These are phyloP conservation scores for Karalla daura DNA, from an alignment of 2,797 vertebrate species.

Conservation along the genomic window DNA sequence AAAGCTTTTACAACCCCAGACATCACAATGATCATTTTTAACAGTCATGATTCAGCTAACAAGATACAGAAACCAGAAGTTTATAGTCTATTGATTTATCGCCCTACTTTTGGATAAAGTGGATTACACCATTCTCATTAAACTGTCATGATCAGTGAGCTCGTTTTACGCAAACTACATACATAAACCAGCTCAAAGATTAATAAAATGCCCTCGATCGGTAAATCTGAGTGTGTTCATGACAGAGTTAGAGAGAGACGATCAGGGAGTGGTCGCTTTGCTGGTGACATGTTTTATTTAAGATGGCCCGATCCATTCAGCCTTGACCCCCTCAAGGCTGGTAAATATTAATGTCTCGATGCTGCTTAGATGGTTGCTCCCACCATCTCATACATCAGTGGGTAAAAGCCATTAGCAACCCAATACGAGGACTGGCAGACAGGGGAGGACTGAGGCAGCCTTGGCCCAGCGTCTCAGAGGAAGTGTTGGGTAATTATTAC, in stretches of 20 bases:
- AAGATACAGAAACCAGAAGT: conserved; percentile 35
- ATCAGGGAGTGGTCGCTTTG: conserved; percentile 19
- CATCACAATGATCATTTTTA: conserved; percentile 7
- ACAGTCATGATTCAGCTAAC: conserved; percentile 28
- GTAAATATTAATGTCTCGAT: conserved; percentile 76
- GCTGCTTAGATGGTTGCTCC: conserved; percentile 12
- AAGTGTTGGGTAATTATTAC: conserved; percentile 41
- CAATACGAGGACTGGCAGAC: conserved; percentile 28
- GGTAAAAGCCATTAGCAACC: conserved; percentile 65
- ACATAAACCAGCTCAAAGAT: conserved; percentile 43
- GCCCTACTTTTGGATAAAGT: conserved; percentile 30
- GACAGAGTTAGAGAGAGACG: conserved; percentile 6
- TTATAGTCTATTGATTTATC: conserved; percentile 62
- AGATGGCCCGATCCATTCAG: conserved; percentile 61
- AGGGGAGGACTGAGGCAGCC: background rate
- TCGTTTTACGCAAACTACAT: conserved; percentile 32
- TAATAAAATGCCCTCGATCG: conserved; percentile 33
- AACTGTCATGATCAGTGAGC: conserved; percentile 26
- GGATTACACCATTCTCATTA: conserved; percentile 58
- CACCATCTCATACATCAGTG: conserved; percentile 44
- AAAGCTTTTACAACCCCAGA: conserved; percentile 38
- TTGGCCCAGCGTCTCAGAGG: conserved; percentile 3
- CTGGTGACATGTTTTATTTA: conserved; percentile 76
- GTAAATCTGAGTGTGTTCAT: conserved; percentile 45
- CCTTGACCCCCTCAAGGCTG: conserved; percentile 57